Percentiles rank a stretch among this genome's conserved stretches.
phyloP scores from a whole-genome alignment of 2,113 vertebrate genomes.

The Oncorhynchus nerka region DNA sequence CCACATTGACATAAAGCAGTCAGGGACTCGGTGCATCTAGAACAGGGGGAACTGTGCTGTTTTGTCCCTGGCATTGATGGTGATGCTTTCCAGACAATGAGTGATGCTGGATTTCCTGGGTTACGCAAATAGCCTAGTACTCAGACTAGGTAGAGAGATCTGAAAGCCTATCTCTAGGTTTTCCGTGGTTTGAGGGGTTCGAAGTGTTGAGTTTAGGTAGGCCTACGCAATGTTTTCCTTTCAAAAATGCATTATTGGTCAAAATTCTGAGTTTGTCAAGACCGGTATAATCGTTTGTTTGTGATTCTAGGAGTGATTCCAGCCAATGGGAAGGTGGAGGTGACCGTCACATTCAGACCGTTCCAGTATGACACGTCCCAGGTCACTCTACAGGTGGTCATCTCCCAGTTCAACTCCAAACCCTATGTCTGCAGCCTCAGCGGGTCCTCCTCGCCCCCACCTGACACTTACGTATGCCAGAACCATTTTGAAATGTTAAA shows the following conservation, averaged over 20 bases:
- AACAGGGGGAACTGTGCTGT: constrained; percentile 9
- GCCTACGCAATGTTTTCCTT: too few species aligned
- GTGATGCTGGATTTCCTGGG: background rate
- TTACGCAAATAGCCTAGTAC: background rate
- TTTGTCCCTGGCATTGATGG: background rate
- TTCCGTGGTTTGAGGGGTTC: too few species aligned
- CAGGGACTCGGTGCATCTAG: too few species aligned
- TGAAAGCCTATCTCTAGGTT: background rate
- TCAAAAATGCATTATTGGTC: too few species aligned
- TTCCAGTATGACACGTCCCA: constrained; percentile 81
- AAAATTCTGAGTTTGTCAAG: too few species aligned
- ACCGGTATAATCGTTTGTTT: background rate
- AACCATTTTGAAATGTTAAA: background rate
- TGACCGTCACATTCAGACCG: constrained; percentile 81
- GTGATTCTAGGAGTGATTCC: constrained; percentile 83
- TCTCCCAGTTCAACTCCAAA: constrained; percentile 86
- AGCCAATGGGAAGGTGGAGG: constrained; percentile 72
- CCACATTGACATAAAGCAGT: constrained; percentile 33
- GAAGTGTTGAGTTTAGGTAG: too few species aligned
- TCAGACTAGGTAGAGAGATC: background rate
- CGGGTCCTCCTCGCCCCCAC: constrained; percentile 78
- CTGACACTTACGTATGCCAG: constrained; percentile 68
- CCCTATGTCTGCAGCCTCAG: constrained; percentile 84
- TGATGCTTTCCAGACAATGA: constrained; percentile 1
- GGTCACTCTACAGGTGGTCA: constrained; percentile 78